These are phyloP conservation scores for Xiphydria camelus DNA, from an alignment of 2,888 invertebrate genomes.

Conservation along the genomic window DNA sequence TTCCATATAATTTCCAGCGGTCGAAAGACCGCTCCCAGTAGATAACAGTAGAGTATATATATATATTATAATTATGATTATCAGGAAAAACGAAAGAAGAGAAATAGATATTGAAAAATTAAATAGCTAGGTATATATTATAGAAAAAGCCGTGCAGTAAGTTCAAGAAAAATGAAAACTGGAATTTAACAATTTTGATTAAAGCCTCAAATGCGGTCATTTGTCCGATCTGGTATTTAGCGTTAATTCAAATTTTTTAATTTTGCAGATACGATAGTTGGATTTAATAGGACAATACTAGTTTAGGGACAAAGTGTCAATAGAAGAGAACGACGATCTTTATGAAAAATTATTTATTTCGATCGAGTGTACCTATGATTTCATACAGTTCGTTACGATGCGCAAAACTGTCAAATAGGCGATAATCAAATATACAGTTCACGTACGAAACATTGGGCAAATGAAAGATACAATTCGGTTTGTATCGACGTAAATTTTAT, in stretches of 20 bases:
- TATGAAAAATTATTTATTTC: slow-evolving; percentile 47
- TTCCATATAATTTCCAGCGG: background rate
- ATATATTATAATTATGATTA: no score
- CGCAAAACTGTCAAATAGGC: slow-evolving; percentile 11
- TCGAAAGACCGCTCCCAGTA: background rate
- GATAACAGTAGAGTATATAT: background rate
- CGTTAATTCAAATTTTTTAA: no score
- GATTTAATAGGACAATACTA: no score
- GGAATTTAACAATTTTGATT: slow-evolving; percentile 6
- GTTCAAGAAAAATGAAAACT: slow-evolving; percentile 10
- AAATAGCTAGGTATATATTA: slow-evolving; percentile 8
- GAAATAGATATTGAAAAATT: slow-evolving; percentile 7
- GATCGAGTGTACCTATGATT: slow-evolving; percentile 26
- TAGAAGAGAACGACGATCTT: no score
- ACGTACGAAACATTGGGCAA: slow-evolving; percentile 6
- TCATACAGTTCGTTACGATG: slow-evolving; percentile 18
- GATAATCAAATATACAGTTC: slow-evolving; percentile 13
- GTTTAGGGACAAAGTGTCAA: no score
- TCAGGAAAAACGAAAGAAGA: slow-evolving; percentile 4
- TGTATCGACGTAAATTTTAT: slow-evolving; percentile 12
- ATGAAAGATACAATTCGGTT: slow-evolving; percentile 15
- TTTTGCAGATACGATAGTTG: no score
- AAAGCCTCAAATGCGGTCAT: slow-evolving; percentile 7
- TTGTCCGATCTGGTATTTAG: slow-evolving; percentile 8
- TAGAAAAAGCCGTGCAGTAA: slow-evolving; percentile 8